A percentile compares a stretch with the other conserved stretches of the same genome.
Conservation (phyloP, 2,888 invertebrate species). For the Drosophila antonietae region DNA sequence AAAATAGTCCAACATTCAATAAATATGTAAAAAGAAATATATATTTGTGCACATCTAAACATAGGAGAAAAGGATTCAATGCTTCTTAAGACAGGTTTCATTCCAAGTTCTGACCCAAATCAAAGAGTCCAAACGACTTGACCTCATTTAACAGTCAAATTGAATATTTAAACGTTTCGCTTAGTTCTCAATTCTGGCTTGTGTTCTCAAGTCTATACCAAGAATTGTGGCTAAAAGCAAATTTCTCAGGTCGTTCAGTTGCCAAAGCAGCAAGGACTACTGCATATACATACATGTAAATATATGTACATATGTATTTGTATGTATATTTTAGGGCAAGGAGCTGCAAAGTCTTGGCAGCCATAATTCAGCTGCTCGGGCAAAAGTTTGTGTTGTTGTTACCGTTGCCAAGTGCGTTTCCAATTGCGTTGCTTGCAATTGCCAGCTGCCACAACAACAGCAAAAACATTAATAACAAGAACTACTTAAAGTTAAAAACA, state of each 20-base stretch:
- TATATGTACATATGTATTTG: no score
- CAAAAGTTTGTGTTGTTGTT: constrained; percentile 15
- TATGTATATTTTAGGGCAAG: background rate
- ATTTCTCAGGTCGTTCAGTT: background rate
- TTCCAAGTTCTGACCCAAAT: background rate
- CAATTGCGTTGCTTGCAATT: constrained; percentile 27
- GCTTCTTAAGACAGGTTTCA: background rate
- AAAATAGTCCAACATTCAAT: no score
- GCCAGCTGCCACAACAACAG: constrained; percentile 30
- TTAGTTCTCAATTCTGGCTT: background rate
- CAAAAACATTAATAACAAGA: constrained; percentile 23
- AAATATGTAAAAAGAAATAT: no score
- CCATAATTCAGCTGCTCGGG: constrained; percentile 14
- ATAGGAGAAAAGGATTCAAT: background rate
- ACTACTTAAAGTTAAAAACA: constrained; percentile 17
- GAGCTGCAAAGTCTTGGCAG: background rate
- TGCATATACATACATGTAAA: no score
- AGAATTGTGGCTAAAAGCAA: background rate
- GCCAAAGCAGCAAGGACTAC: background rate
- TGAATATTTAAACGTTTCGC: background rate
- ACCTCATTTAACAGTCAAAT: background rate
- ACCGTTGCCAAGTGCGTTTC: constrained; percentile 40
- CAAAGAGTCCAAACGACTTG: background rate
- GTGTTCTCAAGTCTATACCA: background rate
- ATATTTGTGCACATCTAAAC: no score